Evolutionary conservation across 2,797 vertebrate species (phyloP).

Genomic region (Anguilla pacifica): DNA sequence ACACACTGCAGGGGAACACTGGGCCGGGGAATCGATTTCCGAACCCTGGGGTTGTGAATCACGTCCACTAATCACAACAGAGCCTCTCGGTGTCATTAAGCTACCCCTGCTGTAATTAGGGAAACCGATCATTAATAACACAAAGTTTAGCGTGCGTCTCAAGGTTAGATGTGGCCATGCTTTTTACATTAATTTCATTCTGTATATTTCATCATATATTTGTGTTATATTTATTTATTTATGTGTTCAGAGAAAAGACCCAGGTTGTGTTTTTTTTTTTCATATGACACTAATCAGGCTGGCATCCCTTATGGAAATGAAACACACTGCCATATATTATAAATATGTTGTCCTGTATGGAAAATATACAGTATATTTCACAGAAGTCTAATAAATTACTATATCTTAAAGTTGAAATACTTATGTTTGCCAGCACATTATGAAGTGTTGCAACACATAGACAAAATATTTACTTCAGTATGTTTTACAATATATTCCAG

Average conservation of each 20-base stretch:
- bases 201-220: not conserved
- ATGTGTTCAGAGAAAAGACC: not conserved
- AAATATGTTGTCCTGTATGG: too few relatives aligned
- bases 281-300: not conserved
- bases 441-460: too few relatives aligned
- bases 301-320: not conserved
- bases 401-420: too few relatives aligned
- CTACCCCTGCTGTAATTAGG: not conserved
- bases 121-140: not conserved
- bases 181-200: not conserved
- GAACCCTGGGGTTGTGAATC: not conserved
- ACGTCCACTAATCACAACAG: not conserved
- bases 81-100: not conserved
- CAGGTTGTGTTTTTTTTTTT: not conserved
- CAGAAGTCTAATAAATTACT: too few relatives aligned
- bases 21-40: not conserved
- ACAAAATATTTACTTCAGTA: too few relatives aligned
- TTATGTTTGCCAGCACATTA: too few relatives aligned
- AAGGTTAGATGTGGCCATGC: not conserved
- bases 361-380: too few relatives aligned
- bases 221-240: not conserved
- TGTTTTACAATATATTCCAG: too few relatives aligned
- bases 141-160: not conserved
- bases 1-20: not conserved
- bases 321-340: too few relatives aligned